These are phyloP conservation scores for Corydoras sp. DNA, from an alignment of 2,113 vertebrate species.

Conservation along the genomic window DNA sequence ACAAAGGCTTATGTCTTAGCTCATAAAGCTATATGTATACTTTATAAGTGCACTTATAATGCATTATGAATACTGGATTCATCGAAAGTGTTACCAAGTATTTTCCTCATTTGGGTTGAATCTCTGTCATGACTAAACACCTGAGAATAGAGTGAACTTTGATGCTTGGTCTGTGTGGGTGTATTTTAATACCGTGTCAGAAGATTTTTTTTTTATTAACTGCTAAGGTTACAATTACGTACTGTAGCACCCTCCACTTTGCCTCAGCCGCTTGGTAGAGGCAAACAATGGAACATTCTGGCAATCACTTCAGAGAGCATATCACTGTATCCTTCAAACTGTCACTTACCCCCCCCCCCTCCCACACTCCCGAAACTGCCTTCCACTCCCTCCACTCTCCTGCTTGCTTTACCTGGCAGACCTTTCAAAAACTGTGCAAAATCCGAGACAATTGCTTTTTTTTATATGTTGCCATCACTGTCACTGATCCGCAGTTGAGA, in stretches of 20 bases:
- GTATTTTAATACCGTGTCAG: conserved; percentile 27
- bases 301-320: conserved; percentile 57
- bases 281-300: conserved; percentile 50
- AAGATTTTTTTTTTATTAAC: conserved; percentile 49
- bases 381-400: conserved; percentile 49
- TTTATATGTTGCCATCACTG: too few species aligned
- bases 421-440: conserved; percentile 44
- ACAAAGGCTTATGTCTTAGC: too few species aligned
- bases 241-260: conserved; percentile 33
- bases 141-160: conserved; percentile 20
- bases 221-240: conserved; percentile 54
- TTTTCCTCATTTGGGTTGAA: conserved; percentile 18
- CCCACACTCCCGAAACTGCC: conserved; percentile 54
- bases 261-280: conserved; percentile 37
- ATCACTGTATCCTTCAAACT: conserved; percentile 62
- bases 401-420: conserved; percentile 52
- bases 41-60: too few species aligned
- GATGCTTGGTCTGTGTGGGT: conserved; percentile 25
- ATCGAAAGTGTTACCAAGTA: too few species aligned
- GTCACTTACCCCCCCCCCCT: conserved; percentile 61
- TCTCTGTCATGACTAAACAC: conserved; percentile 6
- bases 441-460: too few species aligned
- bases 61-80: too few species aligned
- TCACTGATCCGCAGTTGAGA: too few species aligned
- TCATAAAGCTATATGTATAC: too few species aligned